Evolutionary conservation across 2,113 vertebrate species (phyloP).

Genomic region (Numida meleagris): DNA sequence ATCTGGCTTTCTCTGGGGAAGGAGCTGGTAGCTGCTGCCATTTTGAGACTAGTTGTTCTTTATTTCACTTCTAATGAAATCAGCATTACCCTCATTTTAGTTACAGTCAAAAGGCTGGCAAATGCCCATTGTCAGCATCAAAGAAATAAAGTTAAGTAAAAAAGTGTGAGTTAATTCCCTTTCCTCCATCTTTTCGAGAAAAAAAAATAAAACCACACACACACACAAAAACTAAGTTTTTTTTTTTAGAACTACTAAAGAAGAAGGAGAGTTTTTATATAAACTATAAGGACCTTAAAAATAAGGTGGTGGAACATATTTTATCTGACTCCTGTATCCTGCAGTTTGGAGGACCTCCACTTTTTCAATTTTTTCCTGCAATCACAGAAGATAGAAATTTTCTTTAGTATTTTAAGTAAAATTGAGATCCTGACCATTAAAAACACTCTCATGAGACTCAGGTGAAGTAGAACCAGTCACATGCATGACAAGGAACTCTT

Average conservation of each 20-base stretch:
- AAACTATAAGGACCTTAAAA: neutral
- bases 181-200: neutral
- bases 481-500: neutral
- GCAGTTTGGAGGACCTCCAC: neutral
- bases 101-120: neutral
- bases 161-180: fast-evolving
- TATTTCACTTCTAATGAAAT: neutral
- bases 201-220: neutral
- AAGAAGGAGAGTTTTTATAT: neutral
- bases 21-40: neutral
- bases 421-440: neutral
- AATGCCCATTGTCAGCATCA: neutral
- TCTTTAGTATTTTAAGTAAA: conserved; percentile 1
- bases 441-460: neutral
- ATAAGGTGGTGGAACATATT: neutral
- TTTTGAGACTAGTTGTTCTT: neutral
- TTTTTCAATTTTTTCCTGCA: neutral
- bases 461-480: conserved; percentile 16
- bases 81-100: neutral
- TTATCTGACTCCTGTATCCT: neutral
- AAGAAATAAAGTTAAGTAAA: neutral
- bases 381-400: neutral
- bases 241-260: no score
- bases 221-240: neutral
- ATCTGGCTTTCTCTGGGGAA: neutral